Percentiles rank a stretch among this genome's conserved stretches.
Conservation (phyloP, 2,797 vertebrate genomes). For the Monodelphis domestica region DNA sequence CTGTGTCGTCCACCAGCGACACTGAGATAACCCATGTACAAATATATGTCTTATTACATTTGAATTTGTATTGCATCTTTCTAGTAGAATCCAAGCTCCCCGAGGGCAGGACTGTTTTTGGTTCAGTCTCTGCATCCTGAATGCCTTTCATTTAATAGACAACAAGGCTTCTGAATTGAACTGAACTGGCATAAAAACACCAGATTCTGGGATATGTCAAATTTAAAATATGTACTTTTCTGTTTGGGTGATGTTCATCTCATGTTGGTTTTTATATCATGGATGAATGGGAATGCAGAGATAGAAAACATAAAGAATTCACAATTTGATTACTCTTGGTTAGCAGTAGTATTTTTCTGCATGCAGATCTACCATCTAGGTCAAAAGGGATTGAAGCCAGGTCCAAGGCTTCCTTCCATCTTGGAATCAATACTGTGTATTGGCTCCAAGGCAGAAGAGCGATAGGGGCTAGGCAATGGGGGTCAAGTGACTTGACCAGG, state of each 20-base stretch:
- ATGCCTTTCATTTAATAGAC: not conserved
- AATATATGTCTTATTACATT: not conserved
- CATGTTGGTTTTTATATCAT: not conserved
- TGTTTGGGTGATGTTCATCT: constrained; percentile 1
- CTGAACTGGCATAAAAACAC: not conserved
- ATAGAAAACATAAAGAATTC: constrained; percentile 30
- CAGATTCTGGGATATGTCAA: not conserved
- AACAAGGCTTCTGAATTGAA: not conserved
- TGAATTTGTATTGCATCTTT: not conserved
- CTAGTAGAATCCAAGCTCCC: not conserved
- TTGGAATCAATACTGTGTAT: too few relatives aligned
- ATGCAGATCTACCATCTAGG: constrained; percentile 16
- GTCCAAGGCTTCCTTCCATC: too few relatives aligned
- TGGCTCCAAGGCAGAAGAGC: too few relatives aligned
- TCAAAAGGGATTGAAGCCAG: not conserved
- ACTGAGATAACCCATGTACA: not conserved
- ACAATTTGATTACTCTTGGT: constrained; percentile 23
- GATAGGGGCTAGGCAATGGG: too few relatives aligned
- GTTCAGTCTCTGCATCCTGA: not conserved
- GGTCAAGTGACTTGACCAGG: too few relatives aligned
- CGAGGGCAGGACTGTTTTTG: not conserved
- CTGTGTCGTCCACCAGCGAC: not conserved
- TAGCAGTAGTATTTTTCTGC: constrained; percentile 40
- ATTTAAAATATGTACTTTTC: not conserved
- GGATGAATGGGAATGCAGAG: not conserved